Evolutionary conservation across 1,140 invertebrate genomes (phyloP).

Genomic region (Drosophila bipectinata): DNA sequence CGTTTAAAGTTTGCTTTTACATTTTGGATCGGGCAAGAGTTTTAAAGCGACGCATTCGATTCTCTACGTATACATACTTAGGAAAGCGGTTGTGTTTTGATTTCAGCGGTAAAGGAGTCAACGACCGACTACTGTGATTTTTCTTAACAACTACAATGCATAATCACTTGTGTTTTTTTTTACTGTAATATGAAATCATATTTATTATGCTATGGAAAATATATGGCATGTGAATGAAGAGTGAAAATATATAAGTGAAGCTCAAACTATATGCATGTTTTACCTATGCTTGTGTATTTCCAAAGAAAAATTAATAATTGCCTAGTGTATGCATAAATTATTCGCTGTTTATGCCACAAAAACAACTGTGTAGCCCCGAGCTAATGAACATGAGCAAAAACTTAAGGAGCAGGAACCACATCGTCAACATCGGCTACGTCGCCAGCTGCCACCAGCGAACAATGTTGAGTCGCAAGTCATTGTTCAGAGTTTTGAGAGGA

Average conservation of each 20-base stretch:
- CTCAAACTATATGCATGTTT: conserved; percentile 42
- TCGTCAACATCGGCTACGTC: conserved; percentile 12
- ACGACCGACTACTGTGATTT: conserved; percentile 44
- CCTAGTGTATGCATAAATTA: conserved; percentile 49
- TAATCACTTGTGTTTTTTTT: conserved; percentile 13
- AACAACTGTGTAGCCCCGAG: conserved; percentile 15
- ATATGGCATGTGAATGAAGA: conserved; percentile 72
- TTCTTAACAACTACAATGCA: conserved; percentile 40
- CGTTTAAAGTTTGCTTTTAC: conserved; percentile 52
- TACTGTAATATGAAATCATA: conserved; percentile 46
- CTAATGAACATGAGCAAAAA: conserved; percentile 33
- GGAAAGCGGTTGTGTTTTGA: conserved; percentile 25
- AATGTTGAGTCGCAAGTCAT: conserved; percentile 53
- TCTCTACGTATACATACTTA: not conserved
- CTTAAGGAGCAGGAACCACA: conserved; percentile 21
- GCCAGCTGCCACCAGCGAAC: conserved; percentile 39
- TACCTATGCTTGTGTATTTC: conserved; percentile 10
- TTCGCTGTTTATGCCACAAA: conserved; percentile 33
- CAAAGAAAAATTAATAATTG: conserved; percentile 16
- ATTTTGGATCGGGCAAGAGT: conserved; percentile 21
- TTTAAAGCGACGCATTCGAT: not conserved
- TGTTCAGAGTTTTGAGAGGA: conserved; percentile 27
- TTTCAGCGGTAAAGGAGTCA: conserved; percentile 34
- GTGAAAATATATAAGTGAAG: conserved; percentile 57
- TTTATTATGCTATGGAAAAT: conserved; percentile 62